Evolutionary conservation across 2,797 vertebrate genomes (phyloP).

Genomic region (Chaetophractus vellerosus): DNA sequence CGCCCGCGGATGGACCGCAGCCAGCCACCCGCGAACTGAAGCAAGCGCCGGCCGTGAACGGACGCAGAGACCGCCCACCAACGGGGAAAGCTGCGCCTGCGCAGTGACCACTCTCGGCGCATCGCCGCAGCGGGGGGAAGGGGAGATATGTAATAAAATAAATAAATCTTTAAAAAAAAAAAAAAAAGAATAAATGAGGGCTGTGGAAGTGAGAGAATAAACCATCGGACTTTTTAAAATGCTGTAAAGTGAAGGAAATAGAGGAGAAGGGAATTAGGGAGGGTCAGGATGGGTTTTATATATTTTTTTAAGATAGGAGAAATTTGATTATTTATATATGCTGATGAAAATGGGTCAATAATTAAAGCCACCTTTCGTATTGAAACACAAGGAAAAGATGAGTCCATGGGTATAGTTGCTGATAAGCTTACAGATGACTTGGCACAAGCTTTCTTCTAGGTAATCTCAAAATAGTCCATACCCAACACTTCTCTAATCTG

Average conservation of each 20-base stretch:
- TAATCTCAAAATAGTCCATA: conserved; percentile 15
- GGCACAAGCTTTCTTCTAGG: background rate
- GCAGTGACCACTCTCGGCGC: too few species aligned
- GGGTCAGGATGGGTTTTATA: background rate
- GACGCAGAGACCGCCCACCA: too few species aligned
- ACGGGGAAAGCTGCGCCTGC: too few species aligned
- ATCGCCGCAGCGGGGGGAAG: too few species aligned
- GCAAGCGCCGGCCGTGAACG: too few species aligned
- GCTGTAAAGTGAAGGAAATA: background rate
- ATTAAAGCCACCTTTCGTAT: background rate
- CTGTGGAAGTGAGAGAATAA: background rate
- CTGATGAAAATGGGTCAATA: background rate
- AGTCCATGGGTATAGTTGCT: background rate
- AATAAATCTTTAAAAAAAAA: too few species aligned
- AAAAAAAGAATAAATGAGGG: conserved; percentile 32
- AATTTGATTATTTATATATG: background rate
- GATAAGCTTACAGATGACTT: background rate
- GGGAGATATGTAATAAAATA: too few species aligned
- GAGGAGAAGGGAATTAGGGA: background rate
- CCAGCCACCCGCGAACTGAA: too few species aligned
- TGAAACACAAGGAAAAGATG: background rate
- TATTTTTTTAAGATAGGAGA: conserved; percentile 24
- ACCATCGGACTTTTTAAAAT: conserved; percentile 3
- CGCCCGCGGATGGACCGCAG: too few species aligned
- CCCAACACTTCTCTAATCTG: background rate